phyloP scores from a whole-genome alignment of 1,140 invertebrate genomes.

The Zaprionus vittiger region DNA sequence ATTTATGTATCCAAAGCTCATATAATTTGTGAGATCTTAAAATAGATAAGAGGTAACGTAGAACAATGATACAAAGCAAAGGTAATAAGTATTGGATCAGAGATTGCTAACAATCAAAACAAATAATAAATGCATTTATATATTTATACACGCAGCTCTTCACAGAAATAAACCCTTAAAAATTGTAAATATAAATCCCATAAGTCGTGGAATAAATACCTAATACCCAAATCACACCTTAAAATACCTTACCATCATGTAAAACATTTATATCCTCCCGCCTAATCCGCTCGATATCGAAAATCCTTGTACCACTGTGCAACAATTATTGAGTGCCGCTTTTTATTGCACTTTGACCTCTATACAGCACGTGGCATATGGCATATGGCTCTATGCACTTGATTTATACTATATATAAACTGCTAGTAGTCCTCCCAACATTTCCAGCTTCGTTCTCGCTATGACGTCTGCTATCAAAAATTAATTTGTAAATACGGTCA shows the following conservation, averaged over 20 bases:
- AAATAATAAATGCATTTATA: no score
- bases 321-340: conserved; percentile 15
- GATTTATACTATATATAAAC: conserved; percentile 7
- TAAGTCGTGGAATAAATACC: no score
- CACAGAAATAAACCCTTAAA: no score
- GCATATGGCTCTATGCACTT: conserved; percentile 18
- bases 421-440: not conserved
- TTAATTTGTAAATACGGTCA: conserved; percentile 44
- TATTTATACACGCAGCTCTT: no score
- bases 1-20: no score
- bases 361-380: not conserved
- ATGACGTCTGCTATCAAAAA: conserved; percentile 37
- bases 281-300: not conserved
- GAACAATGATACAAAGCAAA: no score
- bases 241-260: not conserved
- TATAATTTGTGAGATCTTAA: no score
- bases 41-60: no score
- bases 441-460: not conserved
- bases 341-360: conserved; percentile 31
- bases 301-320: conserved; percentile 4
- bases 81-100: no score
- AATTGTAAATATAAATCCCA: no score
- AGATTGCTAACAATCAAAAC: no score
- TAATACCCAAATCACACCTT: no score
- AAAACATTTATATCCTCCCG: not conserved